A percentile compares a stretch with the other conserved stretches of the same genome.
phyloP scores from a whole-genome alignment of 2,888 invertebrate species.

The Laothoe populi region DNA sequence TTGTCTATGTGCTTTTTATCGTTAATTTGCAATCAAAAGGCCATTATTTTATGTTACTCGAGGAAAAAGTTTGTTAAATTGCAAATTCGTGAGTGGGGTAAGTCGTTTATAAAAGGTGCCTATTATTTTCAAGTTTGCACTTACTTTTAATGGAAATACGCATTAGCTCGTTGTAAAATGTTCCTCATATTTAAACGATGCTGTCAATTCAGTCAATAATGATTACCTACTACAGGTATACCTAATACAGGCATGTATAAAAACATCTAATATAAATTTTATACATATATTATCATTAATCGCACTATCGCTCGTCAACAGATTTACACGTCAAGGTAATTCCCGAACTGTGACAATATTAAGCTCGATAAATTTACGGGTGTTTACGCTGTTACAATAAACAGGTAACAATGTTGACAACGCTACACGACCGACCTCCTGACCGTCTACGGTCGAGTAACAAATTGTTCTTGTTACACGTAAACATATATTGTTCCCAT shows the following conservation, averaged over 20 bases:
- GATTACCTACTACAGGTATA: background rate
- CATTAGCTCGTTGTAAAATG: background rate
- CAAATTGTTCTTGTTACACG: constrained; percentile 42
- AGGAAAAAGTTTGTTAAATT: constrained; percentile 28
- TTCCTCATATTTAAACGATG: too few relatives aligned
- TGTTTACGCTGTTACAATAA: constrained; percentile 65
- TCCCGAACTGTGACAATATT: constrained; percentile 67
- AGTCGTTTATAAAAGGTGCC: constrained; percentile 21
- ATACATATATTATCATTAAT: constrained; percentile 40
- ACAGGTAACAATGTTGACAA: constrained; percentile 51
- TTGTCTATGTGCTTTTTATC: constrained; percentile 60
- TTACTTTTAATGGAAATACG: constrained; percentile 2
- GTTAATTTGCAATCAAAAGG: constrained; percentile 54
- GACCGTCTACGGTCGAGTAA: constrained; percentile 40
- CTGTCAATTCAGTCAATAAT: background rate
- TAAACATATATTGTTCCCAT: constrained; percentile 32
- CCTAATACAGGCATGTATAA: background rate
- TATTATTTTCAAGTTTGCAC: constrained; percentile 25
- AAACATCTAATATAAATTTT: background rate
- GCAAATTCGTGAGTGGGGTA: constrained; percentile 20
- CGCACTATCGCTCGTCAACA: constrained; percentile 55
- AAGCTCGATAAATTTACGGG: constrained; percentile 66
- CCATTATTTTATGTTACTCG: constrained; percentile 30
- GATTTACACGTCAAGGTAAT: constrained; percentile 69
- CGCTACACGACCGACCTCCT: constrained; percentile 27